These are phyloP conservation scores for Acanthosepion lycidas DNA, from an alignment of 2,888 invertebrate species.

Conservation along the genomic window DNA sequence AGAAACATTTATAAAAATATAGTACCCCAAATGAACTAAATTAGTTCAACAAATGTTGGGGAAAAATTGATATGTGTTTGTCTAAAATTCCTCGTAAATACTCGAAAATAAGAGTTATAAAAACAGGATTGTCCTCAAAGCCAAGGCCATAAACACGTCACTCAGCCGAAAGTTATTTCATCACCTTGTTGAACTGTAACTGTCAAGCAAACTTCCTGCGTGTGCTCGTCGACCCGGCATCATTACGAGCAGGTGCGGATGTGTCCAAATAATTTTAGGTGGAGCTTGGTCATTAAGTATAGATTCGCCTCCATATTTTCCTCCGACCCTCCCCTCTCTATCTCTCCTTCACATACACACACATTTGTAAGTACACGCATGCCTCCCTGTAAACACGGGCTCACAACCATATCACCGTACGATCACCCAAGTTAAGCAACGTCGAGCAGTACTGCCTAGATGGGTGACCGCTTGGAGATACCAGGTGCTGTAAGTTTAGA, in stretches of 20 bases:
- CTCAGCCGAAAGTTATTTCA: background rate
- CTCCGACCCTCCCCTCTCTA: background rate
- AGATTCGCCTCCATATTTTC: background rate
- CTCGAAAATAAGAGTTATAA: no score
- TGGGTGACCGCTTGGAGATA: no score
- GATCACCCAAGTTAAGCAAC: no score
- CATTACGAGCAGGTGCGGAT: background rate
- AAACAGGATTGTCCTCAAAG: background rate
- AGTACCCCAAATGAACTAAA: background rate
- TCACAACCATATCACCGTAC: no score
- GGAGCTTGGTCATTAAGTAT: slow-evolving; percentile 9
- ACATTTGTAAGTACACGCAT: background rate
- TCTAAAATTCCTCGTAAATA: no score
- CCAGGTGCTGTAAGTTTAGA: no score
- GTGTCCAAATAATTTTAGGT: background rate
- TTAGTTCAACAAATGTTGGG: no score
- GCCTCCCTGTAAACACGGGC: no score
- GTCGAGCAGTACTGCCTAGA: no score
- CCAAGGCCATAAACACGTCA: slow-evolving; percentile 20
- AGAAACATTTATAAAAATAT: background rate
- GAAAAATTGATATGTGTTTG: no score
- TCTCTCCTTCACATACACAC: background rate
- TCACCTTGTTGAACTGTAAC: background rate
- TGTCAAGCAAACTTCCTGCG: background rate
- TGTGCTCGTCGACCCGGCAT: background rate